Evolutionary conservation across 2,888 invertebrate species (phyloP).

Genomic region (Melanargia galathea): DNA sequence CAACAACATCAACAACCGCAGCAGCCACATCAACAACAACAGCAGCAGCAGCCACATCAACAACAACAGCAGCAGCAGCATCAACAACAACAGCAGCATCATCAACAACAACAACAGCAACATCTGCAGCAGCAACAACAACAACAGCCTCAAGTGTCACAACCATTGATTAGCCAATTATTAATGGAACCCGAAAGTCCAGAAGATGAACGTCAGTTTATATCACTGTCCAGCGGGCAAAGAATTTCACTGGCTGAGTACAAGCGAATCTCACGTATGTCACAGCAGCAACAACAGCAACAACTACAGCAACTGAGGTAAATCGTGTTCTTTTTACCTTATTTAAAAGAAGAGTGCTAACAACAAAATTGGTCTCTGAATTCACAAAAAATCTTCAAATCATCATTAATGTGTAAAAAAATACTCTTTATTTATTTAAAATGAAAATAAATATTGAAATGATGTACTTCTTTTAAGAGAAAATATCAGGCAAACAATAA

Average conservation of each 20-base stretch:
- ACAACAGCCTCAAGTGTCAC: slow-evolving; percentile 57
- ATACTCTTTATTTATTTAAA: no score
- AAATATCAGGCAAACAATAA: no score
- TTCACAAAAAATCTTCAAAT: no score
- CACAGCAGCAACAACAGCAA: slow-evolving; percentile 54
- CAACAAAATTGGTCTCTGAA: no score
- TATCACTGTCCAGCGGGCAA: slow-evolving; percentile 70
- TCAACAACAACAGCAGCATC: slow-evolving; percentile 46
- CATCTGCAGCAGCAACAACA: slow-evolving; percentile 56
- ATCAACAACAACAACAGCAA: slow-evolving; percentile 56
- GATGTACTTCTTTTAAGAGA: no score
- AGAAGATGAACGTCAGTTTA: slow-evolving; percentile 70
- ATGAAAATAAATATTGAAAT: no score
- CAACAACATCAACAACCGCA: slow-evolving; percentile 61
- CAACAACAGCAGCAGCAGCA: slow-evolving; percentile 55
- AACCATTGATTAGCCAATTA: slow-evolving; percentile 55
- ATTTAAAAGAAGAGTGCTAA: background rate
- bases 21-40: slow-evolving; percentile 55
- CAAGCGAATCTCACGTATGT: slow-evolving; percentile 59
- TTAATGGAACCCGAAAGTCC: slow-evolving; percentile 64
- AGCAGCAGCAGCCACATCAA: slow-evolving; percentile 56
- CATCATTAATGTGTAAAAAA: no score
- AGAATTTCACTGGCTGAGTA: slow-evolving; percentile 74
- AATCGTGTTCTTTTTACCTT: slow-evolving; percentile 48
- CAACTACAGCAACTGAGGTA: slow-evolving; percentile 41